Base-by-base conservation (phyloP, 2,888 invertebrate species). In the Syrista parreyssii region DNA sequence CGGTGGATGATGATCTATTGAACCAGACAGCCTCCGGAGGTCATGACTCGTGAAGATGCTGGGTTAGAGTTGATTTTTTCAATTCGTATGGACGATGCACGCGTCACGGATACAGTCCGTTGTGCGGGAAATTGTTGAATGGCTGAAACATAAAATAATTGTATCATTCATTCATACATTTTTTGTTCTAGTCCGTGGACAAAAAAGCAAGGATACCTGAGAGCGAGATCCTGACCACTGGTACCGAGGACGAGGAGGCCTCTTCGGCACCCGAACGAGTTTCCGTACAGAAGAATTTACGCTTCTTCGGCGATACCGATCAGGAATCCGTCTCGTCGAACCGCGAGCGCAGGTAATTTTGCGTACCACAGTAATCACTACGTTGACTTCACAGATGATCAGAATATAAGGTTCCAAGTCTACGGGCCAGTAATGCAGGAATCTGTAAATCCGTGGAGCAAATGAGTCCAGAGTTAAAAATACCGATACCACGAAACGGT, bases 231-330 rank as follows among this genome's bases (percentile, higher is more conserved):
- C 81, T 90, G 79, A 90, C 93, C 78, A 93, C 94, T 40, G 92
- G 92, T 80, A 93, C 94, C 75, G 94, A 94, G 88, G 94, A 94
- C 80, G 94, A 94, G 81, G 91, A 90, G 79, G 89, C 86, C 74
- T 91, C 88, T 75, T 90, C 89, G 11, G 88, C 88, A 33, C 91
- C 90, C 75, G 91, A 91, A 84, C 86, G 90, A 79, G 88, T 86
- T 76, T 90, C 89, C 55, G 89, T 89, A 68, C 90, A 91, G 40
- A 96, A 96, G 90, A 96, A 94, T 92, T 93, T 96, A 15, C 94
- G 97, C 75, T 97, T 96, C 93, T 97, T 97, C 91, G 97, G 96
- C 32, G 96, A 97, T 91, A 96, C 96, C 12, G 96, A 97, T 88
- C 93, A 94, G 80, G 96, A 97, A 86, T 96, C 96, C 15, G 83